Evolutionary conservation across 1,140 invertebrate species (phyloP).

Genomic region (Telenomus remus): DNA sequence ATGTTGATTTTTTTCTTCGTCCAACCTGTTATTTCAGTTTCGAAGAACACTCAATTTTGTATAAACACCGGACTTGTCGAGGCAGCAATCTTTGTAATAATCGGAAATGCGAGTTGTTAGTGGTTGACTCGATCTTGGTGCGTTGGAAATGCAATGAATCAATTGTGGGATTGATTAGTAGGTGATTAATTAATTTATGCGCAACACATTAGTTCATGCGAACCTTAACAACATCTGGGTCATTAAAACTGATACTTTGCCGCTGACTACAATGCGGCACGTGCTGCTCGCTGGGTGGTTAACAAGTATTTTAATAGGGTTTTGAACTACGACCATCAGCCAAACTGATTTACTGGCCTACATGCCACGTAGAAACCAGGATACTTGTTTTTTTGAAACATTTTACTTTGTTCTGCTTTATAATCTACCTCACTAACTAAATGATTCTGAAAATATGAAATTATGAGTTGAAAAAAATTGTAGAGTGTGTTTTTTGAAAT

Average conservation of each 20-base stretch:
- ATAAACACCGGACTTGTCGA: no score
- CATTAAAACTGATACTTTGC: constrained; percentile 66
- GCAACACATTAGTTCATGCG: constrained; percentile 18
- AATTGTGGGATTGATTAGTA: constrained; percentile 6
- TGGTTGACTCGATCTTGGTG: background rate
- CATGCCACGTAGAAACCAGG: no score
- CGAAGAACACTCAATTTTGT: no score
- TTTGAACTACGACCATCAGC: constrained; percentile 45
- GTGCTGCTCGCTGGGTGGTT: constrained; percentile 66
- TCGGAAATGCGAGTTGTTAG: no score
- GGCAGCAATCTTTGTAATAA: no score
- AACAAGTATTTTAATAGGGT: constrained; percentile 68
- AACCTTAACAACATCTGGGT: constrained; percentile 48
- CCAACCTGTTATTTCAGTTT: background rate
- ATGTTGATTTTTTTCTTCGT: constrained; percentile 1
- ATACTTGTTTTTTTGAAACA: no score
- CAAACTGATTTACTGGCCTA: background rate
- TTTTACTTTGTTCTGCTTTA: no score
- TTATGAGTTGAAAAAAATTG: no score
- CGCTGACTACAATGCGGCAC: constrained; percentile 59
- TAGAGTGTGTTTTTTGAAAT: no score
- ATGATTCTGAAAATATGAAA: no score
- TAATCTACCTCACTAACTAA: no score
- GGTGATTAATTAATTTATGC: constrained; percentile 20
- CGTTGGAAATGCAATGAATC: no score